Percentiles rank a stretch among this genome's conserved stretches.
These are phyloP conservation scores for Hartigia nigra DNA, from an alignment of 2,888 invertebrate genomes.

Conservation along the genomic window DNA sequence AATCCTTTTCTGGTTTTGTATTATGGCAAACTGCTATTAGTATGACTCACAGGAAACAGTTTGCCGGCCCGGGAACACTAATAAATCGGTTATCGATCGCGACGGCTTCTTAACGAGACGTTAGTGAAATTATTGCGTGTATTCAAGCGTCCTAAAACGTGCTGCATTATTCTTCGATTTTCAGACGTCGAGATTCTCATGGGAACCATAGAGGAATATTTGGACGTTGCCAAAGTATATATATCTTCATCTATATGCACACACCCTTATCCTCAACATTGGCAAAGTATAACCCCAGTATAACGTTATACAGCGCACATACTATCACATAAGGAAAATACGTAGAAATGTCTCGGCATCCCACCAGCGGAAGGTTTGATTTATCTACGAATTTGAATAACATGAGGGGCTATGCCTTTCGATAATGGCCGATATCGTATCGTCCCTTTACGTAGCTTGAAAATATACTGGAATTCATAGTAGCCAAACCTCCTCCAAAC, in stretches of 20 bases:
- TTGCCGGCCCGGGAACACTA: not conserved
- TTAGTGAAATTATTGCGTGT: not conserved
- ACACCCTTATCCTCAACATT: not conserved
- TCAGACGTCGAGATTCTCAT: not conserved
- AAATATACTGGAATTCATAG: not conserved
- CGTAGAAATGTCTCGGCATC: not conserved
- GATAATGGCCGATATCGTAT: slow-evolving; percentile 44
- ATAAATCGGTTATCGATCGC: not conserved
- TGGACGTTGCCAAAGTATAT: too few relatives aligned
- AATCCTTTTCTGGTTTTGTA: not conserved
- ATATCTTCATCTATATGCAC: not conserved
- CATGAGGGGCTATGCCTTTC: slow-evolving; percentile 47
- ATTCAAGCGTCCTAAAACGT: not conserved
- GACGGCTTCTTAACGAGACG: not conserved
- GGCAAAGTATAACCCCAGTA: not conserved
- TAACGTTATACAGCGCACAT: not conserved
- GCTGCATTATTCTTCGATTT: not conserved
- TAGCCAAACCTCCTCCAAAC: not conserved
- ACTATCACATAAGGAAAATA: not conserved
- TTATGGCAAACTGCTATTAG: not conserved
- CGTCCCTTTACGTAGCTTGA: slow-evolving; percentile 10
- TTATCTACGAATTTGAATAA: slow-evolving; percentile 58
- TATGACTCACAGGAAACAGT: not conserved
- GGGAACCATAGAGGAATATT: too few relatives aligned
- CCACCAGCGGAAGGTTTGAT: slow-evolving; percentile 41